Base-by-base conservation (phyloP, 2,888 invertebrate genomes). In the Aphelenchoides bicaudatus region DNA sequence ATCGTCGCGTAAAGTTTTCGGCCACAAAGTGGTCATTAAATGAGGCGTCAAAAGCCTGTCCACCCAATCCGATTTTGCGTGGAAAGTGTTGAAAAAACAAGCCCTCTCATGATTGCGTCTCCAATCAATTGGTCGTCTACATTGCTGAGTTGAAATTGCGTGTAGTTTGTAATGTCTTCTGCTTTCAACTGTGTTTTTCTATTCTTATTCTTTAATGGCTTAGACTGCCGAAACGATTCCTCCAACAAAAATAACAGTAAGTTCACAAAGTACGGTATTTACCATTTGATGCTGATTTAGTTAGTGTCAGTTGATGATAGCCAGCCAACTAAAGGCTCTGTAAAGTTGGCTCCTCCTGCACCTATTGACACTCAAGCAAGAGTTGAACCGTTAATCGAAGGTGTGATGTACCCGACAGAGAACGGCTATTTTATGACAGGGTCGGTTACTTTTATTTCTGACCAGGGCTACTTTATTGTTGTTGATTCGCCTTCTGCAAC, bases 401-500 rank as follows among this genome's bases (percentile, higher is more conserved):
- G 52, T 2, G 21, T 28, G 30, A 51, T 51, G 52, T 51, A 51
- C 16, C 38, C 38, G 38, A 51, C 39, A 25, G 3, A 25, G 49
- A 27, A 43, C 5, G 49, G 49, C 37, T 65, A 43, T 27, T 56
- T 59, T 34, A 59, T 72, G 63, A 61, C 62, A 0, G 59, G 68
- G 3, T 70, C 73, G n/a, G 69, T 72, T 6, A 72, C 72, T 30
- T 60, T 75, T 39, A 61, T 75, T 25, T 65, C 65, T 48, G 74
- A 72, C 47, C 60, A 64, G 6, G 74, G 74, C 23, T 70, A 74
- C 58, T 66, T 66, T 47, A 69, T 75, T 46, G 58, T 75, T 48
- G 68, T 76, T 31, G 75, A 76, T 58, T 65, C 74, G 5, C 70
- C 74, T 1, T 63, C 73, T 2, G 73, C 74, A 16, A 72, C 72